A percentile compares a stretch with the other conserved stretches of the same genome.
Conservation (phyloP, 2,113 vertebrate genomes). For the Vidua macroura region DNA sequence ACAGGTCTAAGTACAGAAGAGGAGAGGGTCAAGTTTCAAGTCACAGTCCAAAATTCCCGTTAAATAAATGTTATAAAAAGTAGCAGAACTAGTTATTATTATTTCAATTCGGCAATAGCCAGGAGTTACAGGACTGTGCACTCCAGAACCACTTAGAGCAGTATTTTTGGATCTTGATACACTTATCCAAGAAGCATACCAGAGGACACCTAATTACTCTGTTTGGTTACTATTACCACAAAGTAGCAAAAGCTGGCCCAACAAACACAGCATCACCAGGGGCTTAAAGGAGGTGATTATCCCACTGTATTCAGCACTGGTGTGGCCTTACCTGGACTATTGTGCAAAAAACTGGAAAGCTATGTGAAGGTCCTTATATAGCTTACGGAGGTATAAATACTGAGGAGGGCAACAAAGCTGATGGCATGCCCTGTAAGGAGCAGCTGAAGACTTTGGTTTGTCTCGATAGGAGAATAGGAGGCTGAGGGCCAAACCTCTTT, state of each 20-base stretch:
- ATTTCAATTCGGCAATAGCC: background rate
- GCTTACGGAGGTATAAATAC: background rate
- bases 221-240: background rate
- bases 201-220: background rate
- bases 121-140: background rate
- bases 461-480: fast-evolving
- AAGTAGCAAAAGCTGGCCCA: background rate
- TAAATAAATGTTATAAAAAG: background rate
- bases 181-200: background rate
- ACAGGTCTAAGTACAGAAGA: background rate
- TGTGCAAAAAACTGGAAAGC: background rate
- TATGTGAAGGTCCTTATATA: background rate
- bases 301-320: too few relatives aligned
- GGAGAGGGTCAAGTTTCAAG: background rate
- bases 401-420: background rate
- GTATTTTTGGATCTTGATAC: background rate
- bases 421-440: background rate
- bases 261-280: background rate
- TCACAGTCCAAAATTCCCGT: background rate
- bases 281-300: background rate
- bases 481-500: fast-evolving
- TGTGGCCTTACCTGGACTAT: background rate
- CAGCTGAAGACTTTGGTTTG: background rate
- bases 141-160: background rate
- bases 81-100: background rate